These are phyloP conservation scores for Bradypus variegatus DNA, from an alignment of 2,797 vertebrate species.

Conservation along the genomic window DNA sequence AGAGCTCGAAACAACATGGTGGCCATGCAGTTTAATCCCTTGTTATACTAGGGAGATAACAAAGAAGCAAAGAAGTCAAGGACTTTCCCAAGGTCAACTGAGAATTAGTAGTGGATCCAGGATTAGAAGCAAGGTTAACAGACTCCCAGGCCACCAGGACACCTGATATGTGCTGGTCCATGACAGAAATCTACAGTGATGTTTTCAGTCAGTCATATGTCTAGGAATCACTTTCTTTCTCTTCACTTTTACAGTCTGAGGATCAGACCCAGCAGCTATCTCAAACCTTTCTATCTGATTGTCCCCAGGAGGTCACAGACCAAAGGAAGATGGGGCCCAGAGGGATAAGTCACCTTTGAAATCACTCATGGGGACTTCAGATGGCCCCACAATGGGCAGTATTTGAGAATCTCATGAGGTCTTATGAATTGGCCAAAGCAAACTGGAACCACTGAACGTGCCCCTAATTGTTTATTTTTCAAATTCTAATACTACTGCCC, in stretches of 20 bases:
- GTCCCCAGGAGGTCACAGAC: background rate
- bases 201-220: background rate
- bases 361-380: background rate
- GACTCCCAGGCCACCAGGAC: background rate
- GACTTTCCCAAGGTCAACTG: background rate
- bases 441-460: background rate
- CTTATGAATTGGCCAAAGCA: background rate
- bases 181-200: background rate
- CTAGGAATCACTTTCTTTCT: background rate
- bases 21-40: background rate
- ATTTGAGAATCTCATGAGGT: background rate
- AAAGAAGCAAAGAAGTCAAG: background rate
- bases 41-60: background rate
- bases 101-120: background rate
- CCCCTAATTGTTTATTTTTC: background rate
- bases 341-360: background rate
- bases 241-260: background rate
- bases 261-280: background rate
- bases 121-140: background rate
- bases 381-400: background rate
- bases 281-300: background rate
- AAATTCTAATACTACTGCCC: background rate
- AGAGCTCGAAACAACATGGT: background rate
- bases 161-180: background rate
- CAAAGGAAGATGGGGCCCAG: background rate